Conservation (phyloP, 2,797 vertebrate genomes). For the Protosalanx chinensis region DNA sequence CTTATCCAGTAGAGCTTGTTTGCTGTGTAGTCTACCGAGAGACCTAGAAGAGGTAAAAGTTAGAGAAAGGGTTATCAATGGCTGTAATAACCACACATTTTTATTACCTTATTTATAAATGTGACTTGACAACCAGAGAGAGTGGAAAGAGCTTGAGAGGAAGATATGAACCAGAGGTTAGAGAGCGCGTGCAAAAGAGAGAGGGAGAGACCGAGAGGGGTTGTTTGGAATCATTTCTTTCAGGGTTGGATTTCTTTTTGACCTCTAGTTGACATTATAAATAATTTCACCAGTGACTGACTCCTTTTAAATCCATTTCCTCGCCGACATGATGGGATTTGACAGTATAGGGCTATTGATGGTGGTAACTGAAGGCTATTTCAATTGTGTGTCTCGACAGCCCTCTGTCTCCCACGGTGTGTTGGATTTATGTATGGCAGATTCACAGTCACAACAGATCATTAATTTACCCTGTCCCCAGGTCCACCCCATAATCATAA, state of each 20-base stretch:
- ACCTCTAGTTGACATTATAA: slow-evolving; percentile 48
- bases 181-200: background rate
- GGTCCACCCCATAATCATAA: slow-evolving; percentile 67
- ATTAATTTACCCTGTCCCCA: slow-evolving; percentile 69
- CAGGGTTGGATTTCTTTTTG: slow-evolving; percentile 23
- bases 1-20: slow-evolving; percentile 99
- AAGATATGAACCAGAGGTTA: slow-evolving; percentile 12
- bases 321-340: slow-evolving; percentile 42
- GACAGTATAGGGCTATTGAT: slow-evolving; percentile 49
- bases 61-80: slow-evolving; percentile 4
- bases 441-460: slow-evolving; percentile 68
- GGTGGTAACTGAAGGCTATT: slow-evolving; percentile 53
- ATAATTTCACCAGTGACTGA: slow-evolving; percentile 41
- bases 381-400: slow-evolving; percentile 51
- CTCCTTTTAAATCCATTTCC: slow-evolving; percentile 49
- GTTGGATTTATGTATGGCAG: slow-evolving; percentile 65
- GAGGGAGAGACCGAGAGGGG: background rate
- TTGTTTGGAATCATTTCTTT: background rate
- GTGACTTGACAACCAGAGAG: background rate
- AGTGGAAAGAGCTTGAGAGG: background rate
- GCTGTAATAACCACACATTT: background rate
- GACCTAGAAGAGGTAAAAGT: slow-evolving; percentile 70
- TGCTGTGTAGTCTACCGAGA: slow-evolving; percentile 90
- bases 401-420: slow-evolving; percentile 51
- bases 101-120: background rate